Conservation (phyloP, 2,888 invertebrate genomes). For the Pristionchus japonicus region DNA sequence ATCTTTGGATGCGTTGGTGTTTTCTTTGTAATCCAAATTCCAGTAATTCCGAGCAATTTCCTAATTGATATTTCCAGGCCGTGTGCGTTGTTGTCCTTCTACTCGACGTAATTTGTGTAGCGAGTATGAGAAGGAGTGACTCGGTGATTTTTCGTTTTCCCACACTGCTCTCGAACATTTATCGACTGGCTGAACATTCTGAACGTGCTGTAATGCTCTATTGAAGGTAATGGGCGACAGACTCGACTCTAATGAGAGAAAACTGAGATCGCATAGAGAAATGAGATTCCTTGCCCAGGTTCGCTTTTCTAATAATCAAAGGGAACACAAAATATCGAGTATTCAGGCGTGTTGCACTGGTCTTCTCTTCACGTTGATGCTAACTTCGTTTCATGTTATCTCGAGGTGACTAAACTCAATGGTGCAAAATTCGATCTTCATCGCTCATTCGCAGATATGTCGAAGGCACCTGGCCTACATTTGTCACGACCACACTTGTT, state of each 20-base stretch:
- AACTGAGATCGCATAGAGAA: background rate
- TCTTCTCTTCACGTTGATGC: constrained; percentile 26
- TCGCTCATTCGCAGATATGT: background rate
- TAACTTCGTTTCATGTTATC: background rate
- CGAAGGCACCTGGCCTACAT: background rate
- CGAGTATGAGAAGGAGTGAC: background rate
- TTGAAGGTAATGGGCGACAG: background rate
- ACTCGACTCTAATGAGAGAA: background rate
- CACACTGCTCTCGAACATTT: too few species aligned
- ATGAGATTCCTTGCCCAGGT: background rate
- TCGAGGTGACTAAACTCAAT: background rate
- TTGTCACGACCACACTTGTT: constrained; percentile 4
- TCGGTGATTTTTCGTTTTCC: background rate
- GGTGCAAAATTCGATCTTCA: too few species aligned
- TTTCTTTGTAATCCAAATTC: too few species aligned
- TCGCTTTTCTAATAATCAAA: background rate
- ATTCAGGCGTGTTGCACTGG: constrained; percentile 36
- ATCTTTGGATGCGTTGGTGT: constrained; percentile 37
- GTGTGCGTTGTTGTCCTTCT: background rate
- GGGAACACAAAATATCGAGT: background rate
- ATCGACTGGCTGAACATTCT: too few species aligned
- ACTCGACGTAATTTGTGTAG: background rate
- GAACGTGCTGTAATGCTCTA: too few species aligned
- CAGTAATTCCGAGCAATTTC: too few species aligned
- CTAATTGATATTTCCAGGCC: background rate